Evolutionary conservation across 2,797 vertebrate genomes (phyloP).

Genomic region (Hemibagrus guttatus): DNA sequence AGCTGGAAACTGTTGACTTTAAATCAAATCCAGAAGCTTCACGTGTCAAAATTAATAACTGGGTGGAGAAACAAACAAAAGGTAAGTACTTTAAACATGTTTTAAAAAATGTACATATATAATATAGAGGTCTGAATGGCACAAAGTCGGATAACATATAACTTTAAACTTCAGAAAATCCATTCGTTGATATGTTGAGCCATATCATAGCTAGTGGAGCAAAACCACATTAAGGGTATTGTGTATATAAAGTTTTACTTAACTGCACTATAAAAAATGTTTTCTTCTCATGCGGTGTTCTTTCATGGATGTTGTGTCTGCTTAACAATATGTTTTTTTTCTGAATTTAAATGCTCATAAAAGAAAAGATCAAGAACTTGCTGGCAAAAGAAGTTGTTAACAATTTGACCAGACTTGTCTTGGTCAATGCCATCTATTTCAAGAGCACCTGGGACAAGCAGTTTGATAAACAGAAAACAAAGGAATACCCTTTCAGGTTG

Average conservation of each 20-base stretch:
- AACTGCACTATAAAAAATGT: neutral
- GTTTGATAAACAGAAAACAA: slow-evolving; percentile 60
- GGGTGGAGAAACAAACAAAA: slow-evolving; percentile 83
- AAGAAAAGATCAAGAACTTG: slow-evolving; percentile 73
- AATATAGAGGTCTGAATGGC: neutral
- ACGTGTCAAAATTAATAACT: slow-evolving; percentile 83
- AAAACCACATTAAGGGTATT: neutral
- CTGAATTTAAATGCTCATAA: neutral
- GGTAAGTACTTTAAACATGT: slow-evolving; percentile 65
- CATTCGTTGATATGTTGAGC: neutral
- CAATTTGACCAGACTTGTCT: slow-evolving; percentile 63
- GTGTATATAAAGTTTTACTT: neutral
- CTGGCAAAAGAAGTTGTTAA: slow-evolving; percentile 52
- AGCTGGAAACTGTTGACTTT: slow-evolving; percentile 82
- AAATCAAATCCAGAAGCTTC: slow-evolving; percentile 62
- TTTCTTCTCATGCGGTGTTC: neutral
- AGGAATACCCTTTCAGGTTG: slow-evolving; percentile 61
- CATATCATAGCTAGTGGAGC: neutral
- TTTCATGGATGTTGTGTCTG: neutral
- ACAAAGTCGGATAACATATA: neutral
- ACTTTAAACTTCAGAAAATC: neutral
- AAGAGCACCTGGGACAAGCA: slow-evolving; percentile 72
- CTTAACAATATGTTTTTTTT: neutral
- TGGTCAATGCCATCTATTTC: slow-evolving; percentile 77
- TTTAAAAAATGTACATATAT: neutral